Base-by-base conservation (phyloP, 1,140 invertebrate genomes). In the Triops cancriformis region DNA sequence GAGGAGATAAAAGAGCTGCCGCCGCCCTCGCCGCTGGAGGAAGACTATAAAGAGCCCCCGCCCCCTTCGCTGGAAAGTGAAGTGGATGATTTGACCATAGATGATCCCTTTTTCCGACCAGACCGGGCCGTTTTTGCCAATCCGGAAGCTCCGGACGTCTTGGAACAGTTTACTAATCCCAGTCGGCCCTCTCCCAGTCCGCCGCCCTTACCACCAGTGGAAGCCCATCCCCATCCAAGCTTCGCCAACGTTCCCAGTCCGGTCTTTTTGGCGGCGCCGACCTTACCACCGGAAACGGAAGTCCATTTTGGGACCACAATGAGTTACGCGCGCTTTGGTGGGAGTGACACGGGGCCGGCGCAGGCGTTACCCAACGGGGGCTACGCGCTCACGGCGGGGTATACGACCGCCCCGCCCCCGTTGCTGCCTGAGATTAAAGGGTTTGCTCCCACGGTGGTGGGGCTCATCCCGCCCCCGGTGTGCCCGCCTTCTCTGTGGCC, bases 401-500 rank as follows among this genome's bases (percentile, higher is more conserved):
- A n/a, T 41, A 72, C 14, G 27, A 76, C 74, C 31, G 76, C 31
- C 26, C 75, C 78, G 51, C 76, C 45, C 73, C 80, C 31, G 42
- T 43, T 45, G 74, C 73, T 41, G 75, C 41, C 51, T 43, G 75
- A 26, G 31, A 73, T 26, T 41, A 7, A 31, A 73, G 45, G 31
- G 74, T 73, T 64, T 26, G 37, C 42, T 27, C 73, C 75, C 26
- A 72, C 26, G 72, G 73, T 43, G 23, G 31, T 45, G 27, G 78
- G 73, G 72, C 14, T 43, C 18, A 72, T 28, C 42, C 74, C 28
- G 73, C 78, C 77, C 18, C 31, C 43, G 27, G 75, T 78, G 26
- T 78, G 43, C 23, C 76, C 77, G 11, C 41, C 37, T 5, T 64
- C 43, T 26, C 75, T 80, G 84, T 14, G 77, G 82, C 14, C 84